Conservation (phyloP, 1,140 invertebrate species). For the Globodera ellingtonae region DNA sequence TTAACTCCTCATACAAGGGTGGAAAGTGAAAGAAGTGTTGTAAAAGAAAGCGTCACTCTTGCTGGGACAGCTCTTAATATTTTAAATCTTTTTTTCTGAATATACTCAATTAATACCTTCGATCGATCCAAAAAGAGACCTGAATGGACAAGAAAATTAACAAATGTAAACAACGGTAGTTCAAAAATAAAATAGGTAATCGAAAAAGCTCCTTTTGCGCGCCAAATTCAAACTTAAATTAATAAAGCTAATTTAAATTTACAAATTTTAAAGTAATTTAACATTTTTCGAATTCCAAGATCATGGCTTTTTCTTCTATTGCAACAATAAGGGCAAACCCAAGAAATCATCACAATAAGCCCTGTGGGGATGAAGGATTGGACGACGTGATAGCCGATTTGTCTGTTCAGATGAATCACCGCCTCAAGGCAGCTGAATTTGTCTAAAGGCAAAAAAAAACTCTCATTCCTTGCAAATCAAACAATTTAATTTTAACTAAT, state of each 20-base stretch:
- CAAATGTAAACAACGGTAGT: neutral
- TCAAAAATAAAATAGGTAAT: no score
- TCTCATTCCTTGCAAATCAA: no score
- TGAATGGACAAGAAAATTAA: neutral
- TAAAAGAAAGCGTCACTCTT: slow-evolving; percentile 60
- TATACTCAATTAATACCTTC: slow-evolving; percentile 21
- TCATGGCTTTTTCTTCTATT: neutral
- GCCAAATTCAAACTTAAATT: no score
- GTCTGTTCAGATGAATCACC: slow-evolving; percentile 79
- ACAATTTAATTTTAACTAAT: no score
- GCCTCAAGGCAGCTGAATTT: slow-evolving; percentile 73
- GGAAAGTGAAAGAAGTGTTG: slow-evolving; percentile 59
- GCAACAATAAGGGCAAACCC: slow-evolving; percentile 70
- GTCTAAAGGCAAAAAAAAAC: slow-evolving; percentile 66
- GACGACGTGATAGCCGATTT: slow-evolving; percentile 82
- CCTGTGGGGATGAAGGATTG: slow-evolving; percentile 83
- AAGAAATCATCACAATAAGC: slow-evolving; percentile 81
- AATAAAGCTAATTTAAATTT: no score
- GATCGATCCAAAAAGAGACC: slow-evolving; percentile 65
- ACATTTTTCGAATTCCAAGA: neutral
- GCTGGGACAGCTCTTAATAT: slow-evolving; percentile 59
- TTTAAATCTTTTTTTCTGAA: neutral
- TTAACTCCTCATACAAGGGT: slow-evolving; percentile 46
- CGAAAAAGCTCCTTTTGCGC: no score
- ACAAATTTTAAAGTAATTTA: no score